These are phyloP conservation scores for Oscheius sp. DNA, from an alignment of 2,888 invertebrate genomes.

Conservation along the genomic window DNA sequence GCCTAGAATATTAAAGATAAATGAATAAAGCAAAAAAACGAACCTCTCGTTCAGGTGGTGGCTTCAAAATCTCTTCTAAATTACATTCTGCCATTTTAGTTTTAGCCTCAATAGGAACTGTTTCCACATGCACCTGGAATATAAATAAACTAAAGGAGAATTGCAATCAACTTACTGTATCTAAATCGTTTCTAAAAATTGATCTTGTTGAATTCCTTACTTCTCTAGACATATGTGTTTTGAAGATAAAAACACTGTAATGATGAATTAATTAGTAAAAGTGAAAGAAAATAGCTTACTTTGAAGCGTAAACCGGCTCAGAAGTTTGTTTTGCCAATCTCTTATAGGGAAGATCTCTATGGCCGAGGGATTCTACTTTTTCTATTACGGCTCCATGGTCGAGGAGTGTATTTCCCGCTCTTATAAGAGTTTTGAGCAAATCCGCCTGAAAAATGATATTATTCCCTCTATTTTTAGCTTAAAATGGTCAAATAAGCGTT, in stretches of 20 bases:
- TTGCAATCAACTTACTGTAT: conserved; percentile 46
- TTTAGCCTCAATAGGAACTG: conserved; percentile 48
- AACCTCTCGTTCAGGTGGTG: conserved; percentile 61
- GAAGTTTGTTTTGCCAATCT: conserved; percentile 60
- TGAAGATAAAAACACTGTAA: conserved; percentile 57
- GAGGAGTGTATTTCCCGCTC: conserved; percentile 62
- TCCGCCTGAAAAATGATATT: conserved; percentile 56
- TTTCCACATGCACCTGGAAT: conserved; percentile 59
- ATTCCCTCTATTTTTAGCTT: no score
- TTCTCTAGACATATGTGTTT: conserved; percentile 57
- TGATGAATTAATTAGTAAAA: neutral
- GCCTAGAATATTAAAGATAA: conserved; percentile 31
- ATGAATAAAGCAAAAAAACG: neutral
- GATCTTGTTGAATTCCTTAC: conserved; percentile 52
- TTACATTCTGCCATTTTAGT: conserved; percentile 52
- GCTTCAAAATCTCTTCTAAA: conserved; percentile 62
- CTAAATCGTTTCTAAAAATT: conserved; percentile 60
- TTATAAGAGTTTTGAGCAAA: conserved; percentile 57
- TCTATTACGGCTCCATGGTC: conserved; percentile 67
- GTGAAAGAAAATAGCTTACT: conserved; percentile 42
- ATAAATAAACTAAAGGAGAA: neutral
- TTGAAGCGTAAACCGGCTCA: conserved; percentile 63
- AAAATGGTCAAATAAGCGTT: neutral
- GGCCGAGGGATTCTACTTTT: conserved; percentile 63
- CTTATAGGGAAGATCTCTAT: conserved; percentile 63